phyloP scores from a whole-genome alignment of 2,797 vertebrate species.

The Pantherophis vulpinus region DNA sequence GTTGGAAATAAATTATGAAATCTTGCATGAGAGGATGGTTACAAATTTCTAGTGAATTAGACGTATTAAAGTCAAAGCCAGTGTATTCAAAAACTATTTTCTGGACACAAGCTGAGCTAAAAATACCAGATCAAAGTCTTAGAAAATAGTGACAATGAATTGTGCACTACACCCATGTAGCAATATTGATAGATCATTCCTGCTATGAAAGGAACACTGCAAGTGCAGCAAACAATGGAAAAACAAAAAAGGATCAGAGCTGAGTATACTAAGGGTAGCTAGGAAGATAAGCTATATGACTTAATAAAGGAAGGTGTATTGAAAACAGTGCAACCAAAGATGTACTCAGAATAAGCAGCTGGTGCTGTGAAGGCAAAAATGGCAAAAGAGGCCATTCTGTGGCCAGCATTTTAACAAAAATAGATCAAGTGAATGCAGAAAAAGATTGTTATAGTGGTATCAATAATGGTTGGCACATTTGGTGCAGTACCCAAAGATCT shows the following conservation, averaged over 20 bases:
- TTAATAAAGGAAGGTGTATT: background rate
- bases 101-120: background rate
- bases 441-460: background rate
- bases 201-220: background rate
- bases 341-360: background rate
- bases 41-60: background rate
- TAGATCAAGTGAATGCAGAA: background rate
- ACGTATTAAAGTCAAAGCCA: background rate
- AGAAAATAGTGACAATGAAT: background rate
- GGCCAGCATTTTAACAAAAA: background rate
- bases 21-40: background rate
- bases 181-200: background rate
- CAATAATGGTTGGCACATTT: background rate
- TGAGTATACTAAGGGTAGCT: background rate
- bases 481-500: background rate
- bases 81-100: background rate
- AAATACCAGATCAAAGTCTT: background rate
- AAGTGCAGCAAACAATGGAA: background rate
- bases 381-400: background rate
- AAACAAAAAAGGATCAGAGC: background rate
- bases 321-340: background rate
- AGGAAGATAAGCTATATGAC: background rate
- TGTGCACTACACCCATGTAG: background rate
- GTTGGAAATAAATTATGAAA: constrained; percentile 17
- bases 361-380: background rate